Conservation (phyloP, 2,797 vertebrate genomes). For the Chelidonichthys spinosus region DNA sequence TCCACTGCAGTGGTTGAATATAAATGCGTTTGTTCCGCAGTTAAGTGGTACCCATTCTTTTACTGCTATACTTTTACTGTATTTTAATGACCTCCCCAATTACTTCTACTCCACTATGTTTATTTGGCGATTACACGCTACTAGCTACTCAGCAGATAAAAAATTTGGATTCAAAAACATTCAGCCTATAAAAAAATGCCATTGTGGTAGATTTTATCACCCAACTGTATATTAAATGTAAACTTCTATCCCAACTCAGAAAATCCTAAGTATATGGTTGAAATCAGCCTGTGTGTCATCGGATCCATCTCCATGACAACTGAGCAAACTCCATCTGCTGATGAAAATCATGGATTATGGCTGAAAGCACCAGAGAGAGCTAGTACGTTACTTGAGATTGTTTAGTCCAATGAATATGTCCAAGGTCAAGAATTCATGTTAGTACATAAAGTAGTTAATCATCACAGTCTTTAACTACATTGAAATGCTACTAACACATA, state of each 20-base stretch:
- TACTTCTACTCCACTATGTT: not conserved
- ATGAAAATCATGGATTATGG: not conserved
- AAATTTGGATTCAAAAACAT: not conserved
- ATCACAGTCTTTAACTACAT: no score
- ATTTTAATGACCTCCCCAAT: not conserved
- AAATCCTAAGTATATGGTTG: not conserved
- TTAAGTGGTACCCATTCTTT: not conserved
- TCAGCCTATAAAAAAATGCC: not conserved
- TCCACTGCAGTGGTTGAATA: not conserved
- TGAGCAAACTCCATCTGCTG: not conserved
- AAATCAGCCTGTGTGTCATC: not conserved
- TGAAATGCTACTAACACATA: not conserved
- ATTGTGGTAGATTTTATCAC: not conserved
- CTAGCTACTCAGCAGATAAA: not conserved
- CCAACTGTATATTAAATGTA: not conserved
- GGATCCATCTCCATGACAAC: conserved; percentile 7
- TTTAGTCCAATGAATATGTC: not conserved
- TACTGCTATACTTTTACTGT: not conserved
- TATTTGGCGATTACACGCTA: not conserved
- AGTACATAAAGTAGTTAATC: not conserved
- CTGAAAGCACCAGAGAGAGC: not conserved
- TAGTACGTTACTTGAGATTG: not conserved
- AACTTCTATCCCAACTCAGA: not conserved
- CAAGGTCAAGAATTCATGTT: not conserved
- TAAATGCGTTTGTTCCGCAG: not conserved